Evolutionary conservation across 2,113 vertebrate genomes (phyloP).

Genomic region (Prinia subflava): DNA sequence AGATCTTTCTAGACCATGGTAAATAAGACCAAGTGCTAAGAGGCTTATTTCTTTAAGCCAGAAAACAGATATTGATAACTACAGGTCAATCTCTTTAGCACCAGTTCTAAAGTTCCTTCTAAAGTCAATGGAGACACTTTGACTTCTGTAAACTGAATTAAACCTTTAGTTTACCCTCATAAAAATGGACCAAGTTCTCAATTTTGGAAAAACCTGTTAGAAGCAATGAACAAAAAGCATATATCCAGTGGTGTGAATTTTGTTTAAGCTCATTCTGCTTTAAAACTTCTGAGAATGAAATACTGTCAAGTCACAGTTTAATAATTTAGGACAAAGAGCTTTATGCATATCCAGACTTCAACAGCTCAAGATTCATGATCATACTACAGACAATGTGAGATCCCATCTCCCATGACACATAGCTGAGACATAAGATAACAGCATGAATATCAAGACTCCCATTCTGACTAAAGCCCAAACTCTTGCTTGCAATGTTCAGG

Average conservation of each 20-base stretch:
- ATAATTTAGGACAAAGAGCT: background rate
- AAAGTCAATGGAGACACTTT: background rate
- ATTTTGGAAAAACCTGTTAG: background rate
- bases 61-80: background rate
- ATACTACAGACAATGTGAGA: background rate
- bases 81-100: background rate
- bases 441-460: background rate
- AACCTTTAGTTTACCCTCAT: background rate
- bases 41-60: background rate
- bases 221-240: background rate
- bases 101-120: background rate
- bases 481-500: background rate
- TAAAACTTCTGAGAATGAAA: background rate
- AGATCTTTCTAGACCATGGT: background rate
- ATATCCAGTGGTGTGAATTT: background rate
- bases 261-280: background rate
- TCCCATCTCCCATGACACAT: rapidly evolving
- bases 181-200: background rate
- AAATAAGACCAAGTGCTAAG: background rate
- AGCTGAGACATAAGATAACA: background rate
- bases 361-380: background rate
- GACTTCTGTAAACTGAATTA: background rate
- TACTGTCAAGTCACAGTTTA: background rate
- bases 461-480: background rate
- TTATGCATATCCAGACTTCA: background rate